Conservation (phyloP, 2,797 vertebrate species). For the Semotilus atromaculatus region DNA sequence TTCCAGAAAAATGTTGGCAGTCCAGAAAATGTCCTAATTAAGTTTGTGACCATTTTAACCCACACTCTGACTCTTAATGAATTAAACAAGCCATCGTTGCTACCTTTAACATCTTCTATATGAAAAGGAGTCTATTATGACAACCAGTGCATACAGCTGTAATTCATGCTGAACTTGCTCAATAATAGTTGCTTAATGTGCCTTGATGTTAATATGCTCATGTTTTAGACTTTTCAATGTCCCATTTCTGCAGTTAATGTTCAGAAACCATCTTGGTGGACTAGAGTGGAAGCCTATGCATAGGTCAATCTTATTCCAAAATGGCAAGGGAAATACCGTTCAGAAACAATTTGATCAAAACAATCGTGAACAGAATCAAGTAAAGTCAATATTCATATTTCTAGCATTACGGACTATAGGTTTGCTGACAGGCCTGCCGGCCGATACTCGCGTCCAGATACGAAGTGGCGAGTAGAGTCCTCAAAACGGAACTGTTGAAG, state of each 20-base stretch:
- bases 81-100: background rate
- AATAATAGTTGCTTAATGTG: background rate
- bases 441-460: conserved; percentile 37
- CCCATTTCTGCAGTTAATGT: background rate
- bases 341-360: background rate
- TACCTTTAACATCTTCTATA: background rate
- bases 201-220: background rate
- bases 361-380: background rate
- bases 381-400: background rate
- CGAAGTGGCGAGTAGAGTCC: conserved; percentile 39
- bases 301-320: background rate
- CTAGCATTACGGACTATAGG: background rate
- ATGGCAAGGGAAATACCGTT: background rate
- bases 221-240: background rate
- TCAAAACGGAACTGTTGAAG: conserved; percentile 53
- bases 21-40: background rate
- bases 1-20: background rate
- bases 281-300: background rate
- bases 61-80: background rate
- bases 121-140: background rate
- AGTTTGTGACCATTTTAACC: background rate
- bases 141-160: background rate
- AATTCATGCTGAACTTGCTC: background rate
- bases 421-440: conserved; percentile 5
- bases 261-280: background rate